Evolutionary conservation across 1,140 invertebrate species (phyloP), one percentile per base, ranked within the genome.

Genomic region (Holotrichia oblita): DNA sequence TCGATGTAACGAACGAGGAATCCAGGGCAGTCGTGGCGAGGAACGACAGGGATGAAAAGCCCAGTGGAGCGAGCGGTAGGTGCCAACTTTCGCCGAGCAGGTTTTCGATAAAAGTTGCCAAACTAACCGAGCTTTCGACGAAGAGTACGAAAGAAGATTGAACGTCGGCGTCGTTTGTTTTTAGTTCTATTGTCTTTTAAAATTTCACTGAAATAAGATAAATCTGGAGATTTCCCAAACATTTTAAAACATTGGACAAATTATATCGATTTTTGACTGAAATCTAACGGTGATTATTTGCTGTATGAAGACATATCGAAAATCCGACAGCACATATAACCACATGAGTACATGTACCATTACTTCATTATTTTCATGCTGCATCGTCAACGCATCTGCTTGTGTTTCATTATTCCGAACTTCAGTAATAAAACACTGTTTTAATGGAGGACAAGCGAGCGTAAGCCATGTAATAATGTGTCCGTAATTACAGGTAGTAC

Each of bases 101-200:
- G 22, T 22, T 69, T 17, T 22, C 61, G 61, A 34, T 69, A 69
- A 69, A 69, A 69, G 17, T 69, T 69, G 22, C 6, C 27, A 14
- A 69, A 69, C 61, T 69, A 69, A 69, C 61, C 61, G 61, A 69
- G 17, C 61, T 69, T 27, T 69, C 61, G 27, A 20, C 61, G 61
- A 12, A 17, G 22, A 69, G 10, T 17, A 6, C 48, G 48, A 17
- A 55, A 17, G 8, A 69, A 69, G 61, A 69, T 69, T 22, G 61
- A 69, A 69, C 22, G 61, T 9, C 61, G n/a, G n/a, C n/a, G n/a
- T n/a, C n/a, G n/a, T n/a, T 69, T 24, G 10, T 17, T 22, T 24
- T 69, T 69, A 69, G 22, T 69, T 69, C 22, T 69, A 27, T 69
- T 69, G 61, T 69, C 27, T 27, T 34, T 69, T 24, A 69, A 69